Percentiles rank a stretch among this genome's conserved stretches.
phyloP scores from a whole-genome alignment of 1,140 invertebrate genomes.

The Drosophila equinoxialis region DNA sequence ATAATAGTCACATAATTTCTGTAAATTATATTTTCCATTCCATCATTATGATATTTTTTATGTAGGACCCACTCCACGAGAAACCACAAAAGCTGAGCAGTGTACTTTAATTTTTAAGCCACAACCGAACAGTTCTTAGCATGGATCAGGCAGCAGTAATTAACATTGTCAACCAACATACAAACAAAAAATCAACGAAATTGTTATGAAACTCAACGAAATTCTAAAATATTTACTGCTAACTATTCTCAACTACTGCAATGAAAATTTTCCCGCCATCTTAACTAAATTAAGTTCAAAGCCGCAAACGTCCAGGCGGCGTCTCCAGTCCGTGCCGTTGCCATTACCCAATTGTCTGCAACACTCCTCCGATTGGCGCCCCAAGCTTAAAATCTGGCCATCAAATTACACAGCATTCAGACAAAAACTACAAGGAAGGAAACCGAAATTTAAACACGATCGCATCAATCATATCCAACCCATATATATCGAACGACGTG shows the following conservation, averaged over 20 bases:
- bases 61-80: background rate
- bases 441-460: slow-evolving; percentile 71
- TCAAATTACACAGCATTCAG: slow-evolving; percentile 60
- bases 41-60: background rate
- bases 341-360: slow-evolving; percentile 24
- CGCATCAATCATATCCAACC: slow-evolving; percentile 38
- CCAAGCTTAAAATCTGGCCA: slow-evolving; percentile 58
- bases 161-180: slow-evolving; percentile 8
- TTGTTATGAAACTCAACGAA: slow-evolving; percentile 80
- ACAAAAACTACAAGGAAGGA: slow-evolving; percentile 77
- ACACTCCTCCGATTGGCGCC: slow-evolving; percentile 34
- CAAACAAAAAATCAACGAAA: slow-evolving; percentile 45
- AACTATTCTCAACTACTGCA: slow-evolving; percentile 66
- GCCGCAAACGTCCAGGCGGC: slow-evolving; percentile 18
- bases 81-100: slow-evolving; percentile 32
- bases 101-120: background rate
- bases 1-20: background rate
- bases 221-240: slow-evolving; percentile 73
- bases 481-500: slow-evolving; percentile 7
- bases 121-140: slow-evolving; percentile 26
- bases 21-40: no score
- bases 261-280: slow-evolving; percentile 47
- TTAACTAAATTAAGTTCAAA: slow-evolving; percentile 32
- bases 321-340: slow-evolving; percentile 5
- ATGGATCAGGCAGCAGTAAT: slow-evolving; percentile 58